Base-by-base conservation (phyloP, 2,888 invertebrate genomes). In the Protophormia terraenovae region DNA sequence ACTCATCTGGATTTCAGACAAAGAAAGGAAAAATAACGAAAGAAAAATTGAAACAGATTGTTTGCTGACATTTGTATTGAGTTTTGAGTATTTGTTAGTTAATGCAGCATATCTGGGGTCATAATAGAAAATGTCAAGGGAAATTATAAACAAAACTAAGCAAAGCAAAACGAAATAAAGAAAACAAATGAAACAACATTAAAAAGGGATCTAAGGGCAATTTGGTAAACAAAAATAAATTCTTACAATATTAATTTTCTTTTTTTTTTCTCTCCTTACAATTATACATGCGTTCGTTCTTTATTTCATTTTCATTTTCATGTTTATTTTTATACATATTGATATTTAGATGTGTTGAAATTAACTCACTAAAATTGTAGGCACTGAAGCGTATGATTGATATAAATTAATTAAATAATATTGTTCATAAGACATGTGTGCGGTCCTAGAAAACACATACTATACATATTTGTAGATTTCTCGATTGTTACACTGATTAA, bases 341-440 rank as follows among this genome's bases (percentile, higher is more conserved):
- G 45, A 45, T 45, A 16, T 45, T 45, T 16, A n/a, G n/a, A 16
- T 1, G n/a, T 45, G 45, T 47, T 19, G 19, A 6, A 16, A 19
- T 14, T 69, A 29, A 38, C 6, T 41, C 53, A 32, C 32, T 29
- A 35, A 22, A 16, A 16, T 5, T 10, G 10, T 7, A 50, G 35
- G 19, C 14, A 19, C 14, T 45, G 53, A 19, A 19, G 38, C 81
- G 60, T 75, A 75, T 81, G 75, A 62, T 22, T 22, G 14, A 60
- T 66, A 38, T 14, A 60, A 69, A 55, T 64, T 53, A 71, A 64
- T 71, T 60, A n/a, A n/a, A n/a, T n/a, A 38, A 60, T 38, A 72
- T 69, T 78, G n/a, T 8, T 27, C 41, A 71, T 76, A 82, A 76
- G 69, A 27, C 45, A 38, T n/a, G 45, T 19, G 19, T 14, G 35